phyloP scores from a whole-genome alignment of 2,797 vertebrate species.

The Lacerta bilineata region DNA sequence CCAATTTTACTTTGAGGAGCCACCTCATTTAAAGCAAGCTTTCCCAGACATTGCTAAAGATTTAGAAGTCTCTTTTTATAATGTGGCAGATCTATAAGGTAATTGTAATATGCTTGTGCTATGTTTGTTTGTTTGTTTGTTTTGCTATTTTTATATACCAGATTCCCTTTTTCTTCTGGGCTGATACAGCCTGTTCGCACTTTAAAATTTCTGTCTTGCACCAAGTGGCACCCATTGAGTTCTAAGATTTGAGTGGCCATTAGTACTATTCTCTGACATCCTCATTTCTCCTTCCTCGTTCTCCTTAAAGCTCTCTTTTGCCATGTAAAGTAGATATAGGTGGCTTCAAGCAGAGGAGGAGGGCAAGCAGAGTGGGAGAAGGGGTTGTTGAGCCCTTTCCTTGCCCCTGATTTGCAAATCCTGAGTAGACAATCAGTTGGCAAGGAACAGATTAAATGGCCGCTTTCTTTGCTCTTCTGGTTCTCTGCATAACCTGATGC shows the following conservation, averaged over 20 bases:
- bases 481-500: neutral
- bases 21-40: neutral
- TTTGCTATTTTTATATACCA: neutral
- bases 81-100: neutral
- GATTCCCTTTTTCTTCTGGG: neutral
- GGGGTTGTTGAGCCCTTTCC: neutral
- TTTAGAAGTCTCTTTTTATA: neutral
- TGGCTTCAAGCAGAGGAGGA: neutral
- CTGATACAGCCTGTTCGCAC: neutral
- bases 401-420: neutral
- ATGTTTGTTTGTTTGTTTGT: neutral
- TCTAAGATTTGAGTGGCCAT: neutral
- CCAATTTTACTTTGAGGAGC: neutral
- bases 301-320: neutral
- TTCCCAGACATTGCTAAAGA: conserved; percentile 9
- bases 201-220: neutral
- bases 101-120: neutral
- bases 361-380: too few relatives aligned
- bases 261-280: neutral
- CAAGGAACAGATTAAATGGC: neutral
- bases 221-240: neutral
- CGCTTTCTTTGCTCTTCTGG: neutral
- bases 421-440: neutral
- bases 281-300: neutral
- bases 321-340: neutral